These are phyloP conservation scores for Falco punctatus DNA, from an alignment of 2,113 vertebrate species.

Conservation along the genomic window DNA sequence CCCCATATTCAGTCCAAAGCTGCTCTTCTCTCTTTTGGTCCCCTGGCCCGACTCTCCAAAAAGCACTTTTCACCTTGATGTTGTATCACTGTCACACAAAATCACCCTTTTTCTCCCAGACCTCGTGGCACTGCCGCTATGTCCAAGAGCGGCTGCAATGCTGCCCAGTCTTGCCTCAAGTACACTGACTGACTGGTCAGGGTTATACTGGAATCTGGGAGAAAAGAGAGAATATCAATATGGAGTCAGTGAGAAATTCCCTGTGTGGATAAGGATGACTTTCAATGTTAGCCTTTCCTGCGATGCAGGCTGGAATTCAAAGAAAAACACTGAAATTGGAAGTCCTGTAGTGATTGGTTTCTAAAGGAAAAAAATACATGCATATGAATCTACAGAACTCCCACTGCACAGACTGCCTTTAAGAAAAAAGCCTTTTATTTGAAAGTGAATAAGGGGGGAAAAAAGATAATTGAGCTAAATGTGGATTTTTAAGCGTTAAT, in stretches of 20 bases:
- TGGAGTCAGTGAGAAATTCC: not conserved
- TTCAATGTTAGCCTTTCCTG: not conserved
- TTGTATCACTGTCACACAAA: not conserved
- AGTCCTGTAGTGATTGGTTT: not conserved
- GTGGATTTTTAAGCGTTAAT: not conserved
- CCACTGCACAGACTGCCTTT: not conserved
- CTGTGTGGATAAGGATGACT: not conserved
- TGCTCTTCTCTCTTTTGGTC: not conserved
- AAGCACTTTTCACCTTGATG: not conserved
- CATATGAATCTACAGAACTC: not conserved
- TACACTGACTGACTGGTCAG: not conserved
- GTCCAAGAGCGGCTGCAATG: not conserved
- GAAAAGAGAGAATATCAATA: constrained; percentile 48
- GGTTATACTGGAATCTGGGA: constrained; percentile 17
- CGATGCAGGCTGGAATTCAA: not conserved
- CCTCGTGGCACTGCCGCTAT: not conserved
- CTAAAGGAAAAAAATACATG: not conserved
- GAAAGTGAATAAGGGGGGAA: not conserved
- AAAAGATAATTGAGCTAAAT: not conserved
- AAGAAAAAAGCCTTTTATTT: not conserved
- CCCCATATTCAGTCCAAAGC: not conserved
- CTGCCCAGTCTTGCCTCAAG: not conserved
- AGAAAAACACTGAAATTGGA: not conserved
- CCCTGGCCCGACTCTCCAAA: not conserved
- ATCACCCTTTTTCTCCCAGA: not conserved